Percentiles rank a stretch among this genome's conserved stretches.
phyloP scores from a whole-genome alignment of 2,888 invertebrate genomes.

The Carcina quercana region DNA sequence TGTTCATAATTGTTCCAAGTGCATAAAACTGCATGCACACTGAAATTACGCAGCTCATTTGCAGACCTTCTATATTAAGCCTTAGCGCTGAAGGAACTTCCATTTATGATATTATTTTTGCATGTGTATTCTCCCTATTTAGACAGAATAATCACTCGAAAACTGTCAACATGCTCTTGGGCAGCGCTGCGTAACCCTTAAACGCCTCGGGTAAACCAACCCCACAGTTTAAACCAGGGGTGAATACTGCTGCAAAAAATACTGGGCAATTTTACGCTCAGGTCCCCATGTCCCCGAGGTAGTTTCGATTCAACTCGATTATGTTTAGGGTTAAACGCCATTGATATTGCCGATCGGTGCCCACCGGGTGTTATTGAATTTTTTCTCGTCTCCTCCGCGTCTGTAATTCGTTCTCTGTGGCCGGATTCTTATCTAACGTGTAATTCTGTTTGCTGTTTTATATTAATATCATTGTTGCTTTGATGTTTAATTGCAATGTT shows the following conservation, averaged over 20 bases:
- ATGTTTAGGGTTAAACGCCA: slow-evolving; percentile 74
- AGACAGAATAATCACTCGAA: slow-evolving; percentile 31
- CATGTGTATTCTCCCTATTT: slow-evolving; percentile 33
- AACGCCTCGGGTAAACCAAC: slow-evolving; percentile 43
- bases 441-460: slow-evolving; percentile 40
- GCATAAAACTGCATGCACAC: no score
- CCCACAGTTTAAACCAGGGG: slow-evolving; percentile 54
- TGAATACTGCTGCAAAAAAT: slow-evolving; percentile 60
- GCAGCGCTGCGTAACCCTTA: slow-evolving; percentile 34
- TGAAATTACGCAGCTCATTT: no score
- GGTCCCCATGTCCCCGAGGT: slow-evolving; percentile 67
- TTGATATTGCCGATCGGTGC: slow-evolving; percentile 67
- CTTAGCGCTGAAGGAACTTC: no score
- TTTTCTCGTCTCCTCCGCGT: slow-evolving; percentile 46
- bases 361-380: slow-evolving; percentile 61
- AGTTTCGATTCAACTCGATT: slow-evolving; percentile 71
- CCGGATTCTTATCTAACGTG: slow-evolving; percentile 29
- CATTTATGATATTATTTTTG: slow-evolving; percentile 6
- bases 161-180: slow-evolving; percentile 33
- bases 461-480: slow-evolving; percentile 33
- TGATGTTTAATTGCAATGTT: slow-evolving; percentile 1
- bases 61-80: no score
- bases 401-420: slow-evolving; percentile 64
- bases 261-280: slow-evolving; percentile 63
- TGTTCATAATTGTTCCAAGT: no score